A percentile compares a stretch with the other conserved stretches of the same genome.
Evolutionary conservation across 2,888 invertebrate genomes (phyloP).

Genomic region (Boloria selene): DNA sequence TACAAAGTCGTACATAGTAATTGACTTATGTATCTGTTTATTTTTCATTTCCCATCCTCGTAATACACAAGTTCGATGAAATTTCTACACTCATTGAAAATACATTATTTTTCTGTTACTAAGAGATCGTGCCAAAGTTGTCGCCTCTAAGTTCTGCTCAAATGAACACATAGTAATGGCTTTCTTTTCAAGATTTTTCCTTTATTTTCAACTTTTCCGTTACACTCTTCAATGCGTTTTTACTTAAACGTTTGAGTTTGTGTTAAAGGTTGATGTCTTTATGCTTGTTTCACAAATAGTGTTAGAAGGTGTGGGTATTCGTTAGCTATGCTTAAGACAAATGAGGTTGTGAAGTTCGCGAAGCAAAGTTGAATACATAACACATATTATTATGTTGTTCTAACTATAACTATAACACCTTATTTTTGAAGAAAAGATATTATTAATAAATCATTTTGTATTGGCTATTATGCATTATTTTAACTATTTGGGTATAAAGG

Average conservation of each 20-base stretch:
- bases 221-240: constrained; percentile 29
- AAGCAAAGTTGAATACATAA: no score
- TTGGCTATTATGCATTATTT: no score
- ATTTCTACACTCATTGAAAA: constrained; percentile 40
- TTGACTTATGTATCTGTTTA: constrained; percentile 32
- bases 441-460: no score
- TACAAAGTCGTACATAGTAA: constrained; percentile 19
- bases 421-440: no score
- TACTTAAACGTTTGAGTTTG: constrained; percentile 16
- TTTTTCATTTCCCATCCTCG: constrained; percentile 24
- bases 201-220: constrained; percentile 34
- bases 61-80: constrained; percentile 32
- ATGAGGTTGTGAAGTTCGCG: no score
- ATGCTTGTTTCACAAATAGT: not conserved
- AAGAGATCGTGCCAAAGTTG: constrained; percentile 41
- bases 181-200: constrained; percentile 29
- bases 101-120: constrained; percentile 43
- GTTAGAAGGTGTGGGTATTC: not conserved
- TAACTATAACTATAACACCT: no score
- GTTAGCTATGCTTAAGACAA: no score
- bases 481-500: no score
- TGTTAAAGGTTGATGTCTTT: constrained; percentile 10
- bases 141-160: constrained; percentile 42
- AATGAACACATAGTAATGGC: constrained; percentile 42
- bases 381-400: no score